phyloP scores from a whole-genome alignment of 2,113 vertebrate genomes.

The Ursus arctos region DNA sequence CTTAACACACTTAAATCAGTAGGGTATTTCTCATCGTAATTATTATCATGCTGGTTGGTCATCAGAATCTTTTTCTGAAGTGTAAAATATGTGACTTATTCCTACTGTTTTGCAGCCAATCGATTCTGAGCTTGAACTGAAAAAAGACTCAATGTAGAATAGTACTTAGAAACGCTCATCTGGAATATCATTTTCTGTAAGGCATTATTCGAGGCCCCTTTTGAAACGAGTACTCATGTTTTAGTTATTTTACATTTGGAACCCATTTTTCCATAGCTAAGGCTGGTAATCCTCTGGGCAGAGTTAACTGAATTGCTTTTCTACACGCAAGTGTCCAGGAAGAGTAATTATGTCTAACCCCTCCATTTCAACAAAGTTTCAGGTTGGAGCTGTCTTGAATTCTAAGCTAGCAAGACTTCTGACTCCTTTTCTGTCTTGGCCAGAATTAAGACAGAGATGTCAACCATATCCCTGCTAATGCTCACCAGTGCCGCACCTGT shows the following conservation, averaged over 20 bases:
- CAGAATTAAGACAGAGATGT: not conserved
- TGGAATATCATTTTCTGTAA: conserved; percentile 60
- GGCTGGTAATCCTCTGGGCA: not conserved
- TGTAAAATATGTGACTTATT: conserved; percentile 44
- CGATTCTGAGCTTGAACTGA: conserved; percentile 30
- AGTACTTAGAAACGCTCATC: not conserved
- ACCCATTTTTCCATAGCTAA: not conserved
- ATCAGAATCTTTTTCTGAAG: conserved; percentile 46
- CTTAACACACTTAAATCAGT: not conserved
- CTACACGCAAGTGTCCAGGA: not conserved
- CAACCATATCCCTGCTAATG: not conserved
- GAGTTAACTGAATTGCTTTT: conserved; percentile 53
- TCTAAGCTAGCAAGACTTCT: conserved; percentile 8
- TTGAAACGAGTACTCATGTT: conserved; percentile 48
- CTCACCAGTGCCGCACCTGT: not conserved
- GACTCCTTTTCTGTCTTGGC: not conserved
- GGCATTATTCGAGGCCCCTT: conserved; percentile 49
- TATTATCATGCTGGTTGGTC: conserved; percentile 3
- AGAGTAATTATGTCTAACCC: not conserved
- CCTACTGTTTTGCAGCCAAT: conserved; percentile 21
- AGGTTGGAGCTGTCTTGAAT: not conserved
- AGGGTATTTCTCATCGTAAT: not conserved
- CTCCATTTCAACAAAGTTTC: not conserved
- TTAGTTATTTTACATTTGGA: conserved; percentile 43
- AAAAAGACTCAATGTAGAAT: conserved; percentile 21